Evolutionary conservation across 2,888 invertebrate species (phyloP).

Genomic region (Philhelius pedissequus): DNA sequence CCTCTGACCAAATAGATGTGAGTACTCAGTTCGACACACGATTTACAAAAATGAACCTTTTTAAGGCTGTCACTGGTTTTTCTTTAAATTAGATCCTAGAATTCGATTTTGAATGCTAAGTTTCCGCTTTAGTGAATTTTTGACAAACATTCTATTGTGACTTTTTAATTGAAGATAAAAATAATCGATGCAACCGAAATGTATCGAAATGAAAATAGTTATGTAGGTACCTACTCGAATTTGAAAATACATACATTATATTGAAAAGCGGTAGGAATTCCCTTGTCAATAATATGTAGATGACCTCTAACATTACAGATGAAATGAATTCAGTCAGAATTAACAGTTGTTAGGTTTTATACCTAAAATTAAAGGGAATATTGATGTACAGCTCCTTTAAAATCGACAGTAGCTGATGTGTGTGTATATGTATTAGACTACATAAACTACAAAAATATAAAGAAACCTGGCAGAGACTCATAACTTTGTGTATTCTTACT

Average conservation of each 20-base stretch:
- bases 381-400: no score
- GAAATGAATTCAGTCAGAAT: no score
- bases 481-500: no score
- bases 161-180: constrained; percentile 25
- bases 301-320: neutral
- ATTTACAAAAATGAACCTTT: constrained; percentile 31
- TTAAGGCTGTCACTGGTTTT: constrained; percentile 39
- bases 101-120: constrained; percentile 37
- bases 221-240: no score
- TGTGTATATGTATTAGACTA: no score
- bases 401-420: no score
- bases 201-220: neutral
- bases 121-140: constrained; percentile 53
- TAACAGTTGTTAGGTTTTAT: no score
- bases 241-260: constrained; percentile 30
- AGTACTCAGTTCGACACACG: constrained; percentile 51
- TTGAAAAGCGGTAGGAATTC: constrained; percentile 17
- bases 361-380: no score
- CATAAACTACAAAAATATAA: no score
- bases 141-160: constrained; percentile 62
- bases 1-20: constrained; percentile 54
- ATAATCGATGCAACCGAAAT: constrained; percentile 25
- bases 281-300: neutral
- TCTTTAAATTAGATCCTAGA: constrained; percentile 24
- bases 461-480: no score